These are phyloP conservation scores for Hoplias malabaricus DNA, from an alignment of 2,113 vertebrate genomes.

Conservation along the genomic window DNA sequence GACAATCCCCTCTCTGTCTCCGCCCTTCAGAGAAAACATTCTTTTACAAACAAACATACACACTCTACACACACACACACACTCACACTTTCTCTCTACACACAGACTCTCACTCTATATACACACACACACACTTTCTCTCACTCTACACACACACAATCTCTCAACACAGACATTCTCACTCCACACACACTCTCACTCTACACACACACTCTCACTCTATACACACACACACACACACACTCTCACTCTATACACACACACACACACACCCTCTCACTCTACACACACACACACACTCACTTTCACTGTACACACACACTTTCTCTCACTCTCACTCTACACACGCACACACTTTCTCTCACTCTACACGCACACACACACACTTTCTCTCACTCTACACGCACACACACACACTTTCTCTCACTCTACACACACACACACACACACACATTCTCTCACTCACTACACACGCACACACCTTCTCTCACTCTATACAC, in stretches of 20 bases:
- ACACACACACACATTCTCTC: not conserved
- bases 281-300: too few relatives aligned
- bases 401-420: too few relatives aligned
- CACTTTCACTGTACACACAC: not conserved
- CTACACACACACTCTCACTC: too few relatives aligned
- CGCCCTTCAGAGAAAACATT: conserved; percentile 74
- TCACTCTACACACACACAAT: conserved; percentile 93
- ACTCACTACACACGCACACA: not conserved
- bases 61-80: not conserved
- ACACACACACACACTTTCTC: conserved; percentile 83
- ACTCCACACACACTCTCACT: not conserved
- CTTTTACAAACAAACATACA: too few relatives aligned
- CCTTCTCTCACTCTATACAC: not conserved
- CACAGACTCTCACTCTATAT: not conserved
- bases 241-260: not conserved
- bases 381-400: too few relatives aligned
- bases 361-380: not conserved
- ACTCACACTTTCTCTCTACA: not conserved
- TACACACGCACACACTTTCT: not conserved
- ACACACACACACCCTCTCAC: too few relatives aligned
- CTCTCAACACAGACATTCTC: not conserved
- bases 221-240: not conserved
- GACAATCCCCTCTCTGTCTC: conserved; percentile 89
- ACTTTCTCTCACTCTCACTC: not conserved
- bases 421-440: not conserved